These are phyloP conservation scores for Poecilia velifera DNA, from an alignment of 2,797 vertebrate genomes.

Conservation along the genomic window DNA sequence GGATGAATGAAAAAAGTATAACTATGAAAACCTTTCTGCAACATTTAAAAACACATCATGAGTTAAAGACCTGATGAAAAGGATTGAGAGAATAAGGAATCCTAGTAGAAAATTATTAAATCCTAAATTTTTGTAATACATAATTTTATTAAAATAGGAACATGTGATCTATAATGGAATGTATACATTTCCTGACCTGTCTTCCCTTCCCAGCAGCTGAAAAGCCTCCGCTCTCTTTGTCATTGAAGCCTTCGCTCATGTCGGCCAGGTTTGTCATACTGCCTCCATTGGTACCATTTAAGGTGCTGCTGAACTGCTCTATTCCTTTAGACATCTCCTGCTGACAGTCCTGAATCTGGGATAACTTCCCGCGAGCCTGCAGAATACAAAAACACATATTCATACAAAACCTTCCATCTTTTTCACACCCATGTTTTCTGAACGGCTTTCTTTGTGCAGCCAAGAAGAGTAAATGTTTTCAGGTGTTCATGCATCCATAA, in stretches of 20 bases:
- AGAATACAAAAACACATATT: constrained; percentile 5
- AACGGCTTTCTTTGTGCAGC: not conserved
- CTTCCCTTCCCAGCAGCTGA: constrained; percentile 82
- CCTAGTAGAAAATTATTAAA: not conserved
- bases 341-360: constrained; percentile 91
- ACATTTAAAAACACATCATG: not conserved
- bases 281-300: constrained; percentile 87
- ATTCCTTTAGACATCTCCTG: constrained; percentile 89
- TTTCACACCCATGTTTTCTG: not conserved
- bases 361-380: constrained; percentile 83
- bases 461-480: not conserved
- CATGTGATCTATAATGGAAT: no score
- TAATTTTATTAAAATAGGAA: not conserved
- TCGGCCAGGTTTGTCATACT: constrained; percentile 91
- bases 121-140: not conserved
- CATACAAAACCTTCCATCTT: not conserved
- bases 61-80: not conserved
- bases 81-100: not conserved
- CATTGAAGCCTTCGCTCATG: constrained; percentile 86
- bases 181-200: constrained; percentile 40
- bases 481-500: not conserved
- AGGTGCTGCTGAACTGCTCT: constrained; percentile 86
- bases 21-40: not conserved
- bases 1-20: not conserved
- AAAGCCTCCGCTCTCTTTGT: constrained; percentile 85